Percentiles rank a stretch among this genome's conserved stretches.
Evolutionary conservation across 2,888 invertebrate genomes (phyloP).

Genomic region (Macrophya alboannulata): DNA sequence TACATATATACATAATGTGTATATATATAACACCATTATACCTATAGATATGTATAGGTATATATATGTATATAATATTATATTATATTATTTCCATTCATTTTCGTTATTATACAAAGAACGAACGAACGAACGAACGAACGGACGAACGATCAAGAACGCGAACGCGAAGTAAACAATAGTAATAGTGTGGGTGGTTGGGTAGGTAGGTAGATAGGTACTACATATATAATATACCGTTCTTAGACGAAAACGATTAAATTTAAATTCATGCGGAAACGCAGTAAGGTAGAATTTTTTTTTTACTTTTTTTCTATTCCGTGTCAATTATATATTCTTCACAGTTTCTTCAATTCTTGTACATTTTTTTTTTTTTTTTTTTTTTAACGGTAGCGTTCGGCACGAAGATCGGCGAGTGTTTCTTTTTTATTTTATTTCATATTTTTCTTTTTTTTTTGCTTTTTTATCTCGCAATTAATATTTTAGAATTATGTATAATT

Average conservation of each 20-base stretch:
- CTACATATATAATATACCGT: neutral
- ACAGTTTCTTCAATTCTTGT: no score
- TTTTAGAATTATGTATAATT: neutral
- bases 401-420: neutral
- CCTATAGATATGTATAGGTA: neutral
- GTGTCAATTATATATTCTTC: neutral
- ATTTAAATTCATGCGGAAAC: neutral
- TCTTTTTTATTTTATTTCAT: no score
- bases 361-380: no score
- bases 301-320: no score
- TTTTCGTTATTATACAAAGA: neutral
- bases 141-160: neutral
- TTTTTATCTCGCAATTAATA: neutral
- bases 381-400: no score
- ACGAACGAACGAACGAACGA: neutral
- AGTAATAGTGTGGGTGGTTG: no score
- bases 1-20: no score
- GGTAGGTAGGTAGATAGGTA: no score
- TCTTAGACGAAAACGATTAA: neutral
- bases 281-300: neutral
- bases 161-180: no score
- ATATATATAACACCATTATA: neutral
- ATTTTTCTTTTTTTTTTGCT: neutral
- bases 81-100: neutral
- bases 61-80: neutral